phyloP scores from a whole-genome alignment of 2,113 vertebrate genomes.

The Poeciliopsis prolifica region DNA sequence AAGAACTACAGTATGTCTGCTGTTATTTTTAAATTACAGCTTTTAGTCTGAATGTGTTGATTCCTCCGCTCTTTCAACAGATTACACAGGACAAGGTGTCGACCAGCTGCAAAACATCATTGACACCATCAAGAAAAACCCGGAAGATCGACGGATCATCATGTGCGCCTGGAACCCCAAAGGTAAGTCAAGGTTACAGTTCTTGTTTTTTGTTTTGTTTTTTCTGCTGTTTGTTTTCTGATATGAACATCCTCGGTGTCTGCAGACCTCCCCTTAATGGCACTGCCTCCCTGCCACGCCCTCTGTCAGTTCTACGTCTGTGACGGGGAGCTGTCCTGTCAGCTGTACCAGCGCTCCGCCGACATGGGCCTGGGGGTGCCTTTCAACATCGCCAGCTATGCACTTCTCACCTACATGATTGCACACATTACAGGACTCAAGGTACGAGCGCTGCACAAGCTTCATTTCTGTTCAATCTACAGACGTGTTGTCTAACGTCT shows the following conservation, averaged over 20 bases:
- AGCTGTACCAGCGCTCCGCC: conserved; percentile 94
- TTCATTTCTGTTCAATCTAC: background rate
- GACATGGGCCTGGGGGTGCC: conserved; percentile 98
- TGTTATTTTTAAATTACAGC: too few relatives aligned
- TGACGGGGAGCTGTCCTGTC: conserved; percentile 92
- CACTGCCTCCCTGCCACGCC: conserved; percentile 93
- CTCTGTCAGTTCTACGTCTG: conserved; percentile 96
- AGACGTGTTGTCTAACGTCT: background rate
- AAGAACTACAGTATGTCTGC: too few relatives aligned
- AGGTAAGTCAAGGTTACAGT: conserved; percentile 43
- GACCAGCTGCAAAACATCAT: conserved; percentile 95
- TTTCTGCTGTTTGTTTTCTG: too few relatives aligned
- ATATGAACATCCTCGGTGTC: background rate
- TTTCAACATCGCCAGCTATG: conserved; percentile 97
- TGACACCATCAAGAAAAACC: conserved; percentile 90
- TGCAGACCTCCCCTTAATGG: conserved; percentile 92
- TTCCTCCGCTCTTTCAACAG: conserved; percentile 65
- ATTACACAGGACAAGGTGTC: conserved; percentile 93
- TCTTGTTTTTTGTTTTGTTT: too few relatives aligned
- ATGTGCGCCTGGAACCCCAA: conserved; percentile 92
- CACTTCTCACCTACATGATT: conserved; percentile 96
- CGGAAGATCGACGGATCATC: conserved; percentile 95
- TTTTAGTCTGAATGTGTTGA: background rate
- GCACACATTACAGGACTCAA: conserved; percentile 93
- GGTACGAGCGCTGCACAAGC: conserved; percentile 67